phyloP scores from a whole-genome alignment of 2,113 vertebrate species.

The Lampris incognitus region DNA sequence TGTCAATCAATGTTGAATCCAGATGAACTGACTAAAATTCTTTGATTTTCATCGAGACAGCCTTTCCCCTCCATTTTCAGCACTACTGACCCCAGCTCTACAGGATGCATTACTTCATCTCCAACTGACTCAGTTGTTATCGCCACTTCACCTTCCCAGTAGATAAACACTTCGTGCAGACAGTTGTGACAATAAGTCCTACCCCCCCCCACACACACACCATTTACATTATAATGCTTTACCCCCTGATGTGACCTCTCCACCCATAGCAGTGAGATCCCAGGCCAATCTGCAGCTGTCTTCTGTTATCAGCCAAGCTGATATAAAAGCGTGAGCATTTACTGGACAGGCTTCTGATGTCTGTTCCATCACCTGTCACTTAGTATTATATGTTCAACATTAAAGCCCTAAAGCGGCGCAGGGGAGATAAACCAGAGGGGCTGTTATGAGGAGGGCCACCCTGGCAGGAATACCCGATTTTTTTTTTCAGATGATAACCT shows the following conservation, averaged over 20 bases:
- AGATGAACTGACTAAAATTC: too few species aligned
- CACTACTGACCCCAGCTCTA: background rate
- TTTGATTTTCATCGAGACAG: too few species aligned
- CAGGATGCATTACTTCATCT: conserved; percentile 1
- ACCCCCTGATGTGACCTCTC: conserved; percentile 14
- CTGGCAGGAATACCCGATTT: background rate
- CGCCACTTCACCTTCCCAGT: conserved; percentile 27
- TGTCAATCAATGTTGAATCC: too few species aligned
- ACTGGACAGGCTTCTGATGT: conserved; percentile 47
- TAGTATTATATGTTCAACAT: conserved; percentile 31
- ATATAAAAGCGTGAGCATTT: conserved; percentile 22
- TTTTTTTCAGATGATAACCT: conserved; percentile 5
- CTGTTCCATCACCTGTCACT: conserved; percentile 44
- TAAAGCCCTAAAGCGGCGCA: background rate
- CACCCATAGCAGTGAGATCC: conserved; percentile 9
- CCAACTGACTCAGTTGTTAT: conserved; percentile 6
- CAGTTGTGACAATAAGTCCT: conserved; percentile 39
- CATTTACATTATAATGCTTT: conserved; percentile 4
- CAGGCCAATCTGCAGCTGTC: conserved; percentile 33
- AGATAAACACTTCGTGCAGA: conserved; percentile 34
- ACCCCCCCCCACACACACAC: background rate
- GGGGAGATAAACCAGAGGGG: conserved; percentile 2
- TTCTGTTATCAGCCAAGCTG: conserved; percentile 31
- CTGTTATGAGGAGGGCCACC: background rate
- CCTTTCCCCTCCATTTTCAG: background rate